Conservation (phyloP, 2,797 vertebrate species). For the Pseudochirops cupreus region DNA sequence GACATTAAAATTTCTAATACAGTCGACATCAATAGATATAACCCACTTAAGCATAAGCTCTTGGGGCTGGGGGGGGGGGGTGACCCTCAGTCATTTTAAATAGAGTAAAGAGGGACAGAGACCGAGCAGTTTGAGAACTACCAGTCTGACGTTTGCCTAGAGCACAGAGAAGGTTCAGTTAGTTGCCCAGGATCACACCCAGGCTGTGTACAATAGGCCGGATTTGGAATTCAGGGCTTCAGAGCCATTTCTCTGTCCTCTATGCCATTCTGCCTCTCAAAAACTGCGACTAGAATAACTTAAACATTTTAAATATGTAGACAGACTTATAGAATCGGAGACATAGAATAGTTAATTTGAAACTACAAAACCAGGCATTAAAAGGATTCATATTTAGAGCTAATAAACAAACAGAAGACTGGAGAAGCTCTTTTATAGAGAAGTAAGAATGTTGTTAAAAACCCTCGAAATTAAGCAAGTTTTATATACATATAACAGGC, state of each 20-base stretch:
- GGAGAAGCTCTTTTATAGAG: neutral
- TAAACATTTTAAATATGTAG: neutral
- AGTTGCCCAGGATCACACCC: neutral
- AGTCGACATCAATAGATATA: neutral
- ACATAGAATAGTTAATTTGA: neutral
- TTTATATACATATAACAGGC: neutral
- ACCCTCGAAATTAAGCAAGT: neutral
- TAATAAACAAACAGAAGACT: neutral
- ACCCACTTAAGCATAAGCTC: neutral
- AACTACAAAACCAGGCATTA: neutral
- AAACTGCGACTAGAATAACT: neutral
- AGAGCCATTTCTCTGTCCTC: neutral
- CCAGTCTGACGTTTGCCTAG: neutral
- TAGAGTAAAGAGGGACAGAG: too few species aligned
- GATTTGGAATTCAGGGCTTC: neutral
- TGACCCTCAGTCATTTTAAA: neutral
- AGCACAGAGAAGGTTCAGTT: neutral
- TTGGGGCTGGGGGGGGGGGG: too few species aligned
- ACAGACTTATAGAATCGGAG: conserved; percentile 18
- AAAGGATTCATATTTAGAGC: neutral
- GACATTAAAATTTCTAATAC: neutral
- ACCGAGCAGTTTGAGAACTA: neutral
- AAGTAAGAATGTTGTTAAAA: neutral
- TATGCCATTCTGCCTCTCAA: neutral
- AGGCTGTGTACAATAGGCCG: neutral